These are phyloP conservation scores for Mus musculus DNA, from an alignment of 2,113 vertebrate genomes.

Conservation along the genomic window DNA sequence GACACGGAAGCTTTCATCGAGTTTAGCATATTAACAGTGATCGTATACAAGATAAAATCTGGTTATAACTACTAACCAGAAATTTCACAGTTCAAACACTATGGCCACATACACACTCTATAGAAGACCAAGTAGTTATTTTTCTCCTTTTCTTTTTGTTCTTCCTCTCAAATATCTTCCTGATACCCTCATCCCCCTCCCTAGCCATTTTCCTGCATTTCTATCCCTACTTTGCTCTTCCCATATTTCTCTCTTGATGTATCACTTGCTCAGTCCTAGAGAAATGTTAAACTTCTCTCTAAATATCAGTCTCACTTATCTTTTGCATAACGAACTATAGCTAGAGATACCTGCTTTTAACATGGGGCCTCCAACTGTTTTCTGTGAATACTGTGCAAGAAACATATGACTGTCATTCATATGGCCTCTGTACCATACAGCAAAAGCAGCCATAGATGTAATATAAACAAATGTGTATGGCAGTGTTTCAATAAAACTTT, in stretches of 20 bases:
- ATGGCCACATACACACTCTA: not conserved
- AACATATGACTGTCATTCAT: not conserved
- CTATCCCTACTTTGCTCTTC: not conserved
- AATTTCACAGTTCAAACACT: not conserved
- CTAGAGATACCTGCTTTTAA: slow-evolving; percentile 15
- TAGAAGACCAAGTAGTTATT: not conserved
- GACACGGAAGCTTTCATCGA: not conserved
- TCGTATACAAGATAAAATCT: not conserved
- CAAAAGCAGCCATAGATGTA: not conserved
- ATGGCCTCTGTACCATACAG: not conserved
- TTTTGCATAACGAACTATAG: not conserved
- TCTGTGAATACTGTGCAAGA: not conserved
- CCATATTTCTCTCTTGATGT: not conserved
- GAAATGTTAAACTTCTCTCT: not conserved
- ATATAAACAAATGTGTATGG: not conserved
- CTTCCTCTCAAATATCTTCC: not conserved
- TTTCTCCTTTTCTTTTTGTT: not conserved
- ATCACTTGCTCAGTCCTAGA: not conserved
- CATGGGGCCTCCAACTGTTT: not conserved
- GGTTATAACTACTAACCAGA: not conserved
- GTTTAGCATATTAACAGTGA: not conserved
- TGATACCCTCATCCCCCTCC: not conserved
- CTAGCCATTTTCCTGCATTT: not conserved
- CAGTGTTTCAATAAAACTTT: slow-evolving; percentile 27
- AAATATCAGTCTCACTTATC: not conserved